Percentiles rank a stretch among this genome's conserved stretches.
phyloP scores from a whole-genome alignment of 2,113 vertebrate species.

The Peromyscus polionotus region DNA sequence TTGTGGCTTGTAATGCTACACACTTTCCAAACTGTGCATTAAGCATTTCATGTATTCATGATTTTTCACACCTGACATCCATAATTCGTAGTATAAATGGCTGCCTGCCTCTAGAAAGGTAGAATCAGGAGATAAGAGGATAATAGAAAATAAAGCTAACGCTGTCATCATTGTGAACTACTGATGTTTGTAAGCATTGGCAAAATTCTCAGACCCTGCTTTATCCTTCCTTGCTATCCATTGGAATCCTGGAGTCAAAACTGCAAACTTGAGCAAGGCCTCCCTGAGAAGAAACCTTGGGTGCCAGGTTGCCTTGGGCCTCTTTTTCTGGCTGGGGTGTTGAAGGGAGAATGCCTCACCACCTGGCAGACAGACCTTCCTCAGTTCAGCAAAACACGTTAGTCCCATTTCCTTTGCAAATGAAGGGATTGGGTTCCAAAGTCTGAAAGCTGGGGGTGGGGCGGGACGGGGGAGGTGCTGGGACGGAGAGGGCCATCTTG shows the following conservation, averaged over 20 bases:
- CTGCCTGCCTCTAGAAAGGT: neutral
- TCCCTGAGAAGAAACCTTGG: neutral
- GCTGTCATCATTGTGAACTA: neutral
- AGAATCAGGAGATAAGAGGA: neutral
- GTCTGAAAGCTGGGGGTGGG: neutral
- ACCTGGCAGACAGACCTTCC: neutral
- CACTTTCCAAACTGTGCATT: neutral
- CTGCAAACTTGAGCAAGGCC: neutral
- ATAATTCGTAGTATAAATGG: neutral
- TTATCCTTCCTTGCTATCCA: neutral
- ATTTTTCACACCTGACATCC: neutral
- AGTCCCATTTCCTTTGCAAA: conserved; percentile 70
- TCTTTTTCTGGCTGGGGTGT: neutral
- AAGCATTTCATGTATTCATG: neutral
- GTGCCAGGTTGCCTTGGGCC: neutral
- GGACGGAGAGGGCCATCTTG: neutral
- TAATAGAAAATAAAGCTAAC: neutral
- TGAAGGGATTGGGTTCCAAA: neutral
- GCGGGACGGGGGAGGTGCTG: neutral
- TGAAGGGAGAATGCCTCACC: conserved; percentile 14
- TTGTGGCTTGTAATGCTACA: neutral
- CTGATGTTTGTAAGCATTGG: neutral
- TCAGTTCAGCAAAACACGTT: conserved; percentile 22
- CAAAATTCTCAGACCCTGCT: neutral
- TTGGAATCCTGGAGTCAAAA: neutral